Evolutionary conservation across 2,113 vertebrate genomes (phyloP).

Genomic region (Cavia porcellus): DNA sequence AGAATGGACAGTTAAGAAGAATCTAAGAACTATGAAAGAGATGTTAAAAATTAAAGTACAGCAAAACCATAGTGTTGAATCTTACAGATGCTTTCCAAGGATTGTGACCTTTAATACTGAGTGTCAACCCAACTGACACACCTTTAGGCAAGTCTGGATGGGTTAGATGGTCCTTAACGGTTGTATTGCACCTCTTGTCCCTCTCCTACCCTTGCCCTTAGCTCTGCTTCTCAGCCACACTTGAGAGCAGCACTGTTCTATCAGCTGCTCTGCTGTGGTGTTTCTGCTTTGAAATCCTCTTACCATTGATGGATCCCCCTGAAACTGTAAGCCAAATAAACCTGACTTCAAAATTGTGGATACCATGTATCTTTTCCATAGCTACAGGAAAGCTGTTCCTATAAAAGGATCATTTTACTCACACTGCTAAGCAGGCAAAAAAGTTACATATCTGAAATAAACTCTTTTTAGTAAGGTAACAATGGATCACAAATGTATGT

Average conservation of each 20-base stretch:
- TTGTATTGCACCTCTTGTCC: rapidly evolving
- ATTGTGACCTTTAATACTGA: neutral
- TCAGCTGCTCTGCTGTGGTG: neutral
- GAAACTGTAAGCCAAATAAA: neutral
- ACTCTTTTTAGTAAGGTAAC: neutral
- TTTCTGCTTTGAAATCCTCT: neutral
- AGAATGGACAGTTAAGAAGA: neutral
- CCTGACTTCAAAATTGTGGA: neutral
- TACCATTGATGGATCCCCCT: no score
- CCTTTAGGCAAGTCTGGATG: neutral
- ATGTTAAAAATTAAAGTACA: neutral
- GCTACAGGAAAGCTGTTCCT: neutral
- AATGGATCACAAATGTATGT: neutral
- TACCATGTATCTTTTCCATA: neutral
- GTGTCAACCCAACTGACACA: neutral
- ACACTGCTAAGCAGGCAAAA: neutral
- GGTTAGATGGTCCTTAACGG: neutral
- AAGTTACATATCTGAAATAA: neutral
- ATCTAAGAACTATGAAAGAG: neutral
- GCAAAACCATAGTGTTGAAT: neutral
- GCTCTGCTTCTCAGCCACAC: neutral
- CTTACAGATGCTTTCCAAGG: neutral
- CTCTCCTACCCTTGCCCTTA: neutral
- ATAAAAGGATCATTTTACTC: neutral
- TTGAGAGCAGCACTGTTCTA: neutral